Evolutionary conservation across 1,140 invertebrate genomes (phyloP).

Genomic region (Scylla paramamosain): DNA sequence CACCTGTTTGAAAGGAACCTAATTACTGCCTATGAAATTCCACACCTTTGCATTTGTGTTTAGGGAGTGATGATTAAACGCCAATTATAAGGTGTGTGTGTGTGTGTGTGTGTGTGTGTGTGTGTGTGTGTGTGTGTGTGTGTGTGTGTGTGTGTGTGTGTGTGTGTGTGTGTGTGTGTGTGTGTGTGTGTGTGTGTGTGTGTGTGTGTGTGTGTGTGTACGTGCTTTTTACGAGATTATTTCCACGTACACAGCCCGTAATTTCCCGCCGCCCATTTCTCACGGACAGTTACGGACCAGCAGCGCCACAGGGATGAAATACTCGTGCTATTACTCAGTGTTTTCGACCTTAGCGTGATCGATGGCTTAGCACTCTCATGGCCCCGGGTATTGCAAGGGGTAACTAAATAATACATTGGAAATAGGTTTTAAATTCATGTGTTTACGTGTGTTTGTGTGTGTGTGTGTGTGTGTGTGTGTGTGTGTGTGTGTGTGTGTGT

Average conservation of each 20-base stretch:
- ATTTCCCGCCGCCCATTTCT: neutral
- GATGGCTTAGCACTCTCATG: neutral
- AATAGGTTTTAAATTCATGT: neutral
- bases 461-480: constrained; percentile 22
- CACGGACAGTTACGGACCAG: neutral
- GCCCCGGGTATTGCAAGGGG: neutral
- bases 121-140: neutral
- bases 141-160: neutral
- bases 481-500: neutral
- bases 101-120: neutral
- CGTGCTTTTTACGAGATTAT: constrained; percentile 14
- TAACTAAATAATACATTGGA: neutral
- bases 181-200: neutral
- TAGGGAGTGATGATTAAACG: no score
- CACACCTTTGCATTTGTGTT: no score
- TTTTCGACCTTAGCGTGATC: neutral
- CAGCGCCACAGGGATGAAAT: neutral
- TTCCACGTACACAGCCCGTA: neutral
- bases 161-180: constrained; percentile 8
- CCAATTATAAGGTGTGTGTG: neutral
- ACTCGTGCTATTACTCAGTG: neutral
- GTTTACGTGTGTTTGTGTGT: neutral
- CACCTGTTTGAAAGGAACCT: no score
- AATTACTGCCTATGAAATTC: no score
- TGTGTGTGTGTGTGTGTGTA: neutral